Percentiles rank a stretch among this genome's conserved stretches.
Conservation (phyloP, 2,888 invertebrate genomes). For the Drosophila suboccidentalis region DNA sequence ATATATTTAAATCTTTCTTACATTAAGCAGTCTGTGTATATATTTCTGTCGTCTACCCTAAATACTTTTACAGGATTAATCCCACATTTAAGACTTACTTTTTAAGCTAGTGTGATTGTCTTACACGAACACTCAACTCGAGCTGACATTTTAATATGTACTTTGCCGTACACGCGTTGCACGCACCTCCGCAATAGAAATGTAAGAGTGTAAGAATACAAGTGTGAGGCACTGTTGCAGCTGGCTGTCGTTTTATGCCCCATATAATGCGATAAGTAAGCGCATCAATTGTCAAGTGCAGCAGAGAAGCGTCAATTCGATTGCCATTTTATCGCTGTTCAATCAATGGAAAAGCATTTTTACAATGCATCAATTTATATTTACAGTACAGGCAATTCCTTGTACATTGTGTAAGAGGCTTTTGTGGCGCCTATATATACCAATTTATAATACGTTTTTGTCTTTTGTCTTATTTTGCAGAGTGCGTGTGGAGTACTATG, state of each 20-base stretch:
- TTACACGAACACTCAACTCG: not conserved
- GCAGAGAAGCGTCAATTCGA: constrained; percentile 36
- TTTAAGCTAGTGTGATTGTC: constrained; percentile 19
- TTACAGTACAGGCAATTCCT: constrained; percentile 17
- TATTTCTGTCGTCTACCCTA: not conserved
- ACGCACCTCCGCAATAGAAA: constrained; percentile 35
- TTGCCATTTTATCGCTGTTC: constrained; percentile 42
- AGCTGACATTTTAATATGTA: constrained; percentile 46
- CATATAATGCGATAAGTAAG: constrained; percentile 71
- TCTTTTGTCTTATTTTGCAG: constrained; percentile 87
- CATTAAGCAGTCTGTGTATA: not conserved
- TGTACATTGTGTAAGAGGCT: constrained; percentile 44
- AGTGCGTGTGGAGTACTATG: constrained; percentile 99
- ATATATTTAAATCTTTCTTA: not conserved
- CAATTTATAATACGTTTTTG: not conserved
- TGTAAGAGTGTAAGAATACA: not conserved
- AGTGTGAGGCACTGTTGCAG: constrained; percentile 3
- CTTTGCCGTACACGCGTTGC: constrained; percentile 34
- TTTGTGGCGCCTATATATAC: constrained; percentile 7
- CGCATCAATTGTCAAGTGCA: constrained; percentile 73
- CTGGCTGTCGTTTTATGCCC: constrained; percentile 30
- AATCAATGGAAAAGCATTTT: constrained; percentile 34
- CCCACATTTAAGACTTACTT: not conserved
- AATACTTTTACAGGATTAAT: not conserved
- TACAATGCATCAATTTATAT: constrained; percentile 34